Evolutionary conservation across 2,797 vertebrate genomes (phyloP), one percentile per base, ranked within the genome.

Genomic region (Mionectes olivaceus): DNA sequence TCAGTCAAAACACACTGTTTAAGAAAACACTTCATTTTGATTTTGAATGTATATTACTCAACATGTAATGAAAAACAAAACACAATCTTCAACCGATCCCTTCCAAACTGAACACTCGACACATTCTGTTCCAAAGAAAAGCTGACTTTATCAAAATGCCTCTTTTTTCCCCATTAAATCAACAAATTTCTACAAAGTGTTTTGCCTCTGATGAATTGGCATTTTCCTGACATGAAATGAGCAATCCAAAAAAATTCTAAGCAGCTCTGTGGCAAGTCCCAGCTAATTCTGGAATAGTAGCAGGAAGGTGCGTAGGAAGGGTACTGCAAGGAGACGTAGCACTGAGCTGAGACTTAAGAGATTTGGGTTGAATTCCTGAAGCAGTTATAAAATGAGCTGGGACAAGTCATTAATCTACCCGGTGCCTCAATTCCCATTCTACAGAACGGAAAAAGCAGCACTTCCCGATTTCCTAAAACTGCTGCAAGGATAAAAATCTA

Each of bases 301-400:
- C 76, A 33, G 65, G 93, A 94, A 96, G 96, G 95, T 96, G 95
- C 90, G 93, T 96, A 10, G 94, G 96, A 96, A 96, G 94, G 94
- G 87, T 92, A 69, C 79, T 89, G 90, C 76, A 91, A 91, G 57
- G 84, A 96, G 89, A 88, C 1, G 3, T 53, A 71, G 61, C 37
- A 13, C 5, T 61, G 93, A 91, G 91, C 53, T n/a, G 65, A 80
- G 79, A 88, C 24, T 74, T 52, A 65, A 88, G 91, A 92, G 83
- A 96, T 95, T 93, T 92, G 88, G 77, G 87, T 52, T 92, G 82
- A 91, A 88, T 94, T 96, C 79, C 82, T 93, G 76, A 44, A 92
- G 65, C 79, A 87, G 93, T 46, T 83, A 55, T 8, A 83, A 91
- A 93, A 91, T 86, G 47, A 93, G 81, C 73, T 74, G 80, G 89